Percentiles rank a stretch among this genome's conserved stretches.
Conservation (phyloP, 1,140 invertebrate genomes). For the Leguminivora glycinivorella region DNA sequence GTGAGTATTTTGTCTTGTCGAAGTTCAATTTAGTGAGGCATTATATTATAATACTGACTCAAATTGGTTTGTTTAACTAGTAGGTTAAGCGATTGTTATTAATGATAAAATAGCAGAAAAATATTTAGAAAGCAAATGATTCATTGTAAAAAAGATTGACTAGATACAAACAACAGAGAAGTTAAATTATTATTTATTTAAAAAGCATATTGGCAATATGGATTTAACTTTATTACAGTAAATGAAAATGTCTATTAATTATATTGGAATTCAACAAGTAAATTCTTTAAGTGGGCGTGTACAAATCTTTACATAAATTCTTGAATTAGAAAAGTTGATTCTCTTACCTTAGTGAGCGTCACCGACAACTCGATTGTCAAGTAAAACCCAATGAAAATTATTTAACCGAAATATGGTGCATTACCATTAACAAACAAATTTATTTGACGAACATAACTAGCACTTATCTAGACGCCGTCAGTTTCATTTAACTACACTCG, state of each 20-base stretch:
- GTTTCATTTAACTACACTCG: slow-evolving; percentile 41
- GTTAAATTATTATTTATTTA: not conserved
- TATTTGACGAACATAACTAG: slow-evolving; percentile 25
- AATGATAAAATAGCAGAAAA: too few species aligned
- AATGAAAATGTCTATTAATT: not conserved
- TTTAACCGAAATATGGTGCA: not conserved
- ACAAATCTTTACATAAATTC: slow-evolving; percentile 24
- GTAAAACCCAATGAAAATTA: not conserved
- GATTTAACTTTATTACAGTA: not conserved
- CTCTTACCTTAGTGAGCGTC: slow-evolving; percentile 6
- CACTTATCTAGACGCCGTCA: not conserved
- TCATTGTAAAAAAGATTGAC: too few species aligned
- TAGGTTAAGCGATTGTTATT: too few species aligned
- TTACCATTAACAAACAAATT: not conserved
- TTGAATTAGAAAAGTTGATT: slow-evolving; percentile 8
- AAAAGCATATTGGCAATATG: not conserved
- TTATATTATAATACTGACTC: too few species aligned
- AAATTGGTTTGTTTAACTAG: too few species aligned
- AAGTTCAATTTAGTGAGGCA: too few species aligned
- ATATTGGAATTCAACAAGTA: slow-evolving; percentile 22
- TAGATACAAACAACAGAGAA: not conserved
- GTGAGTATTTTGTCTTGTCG: too few species aligned
- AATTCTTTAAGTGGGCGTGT: slow-evolving; percentile 22
- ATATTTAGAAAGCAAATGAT: too few species aligned
- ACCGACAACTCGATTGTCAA: not conserved